Conservation (phyloP, 2,888 invertebrate species). For the Ichneumoninae sp. region DNA sequence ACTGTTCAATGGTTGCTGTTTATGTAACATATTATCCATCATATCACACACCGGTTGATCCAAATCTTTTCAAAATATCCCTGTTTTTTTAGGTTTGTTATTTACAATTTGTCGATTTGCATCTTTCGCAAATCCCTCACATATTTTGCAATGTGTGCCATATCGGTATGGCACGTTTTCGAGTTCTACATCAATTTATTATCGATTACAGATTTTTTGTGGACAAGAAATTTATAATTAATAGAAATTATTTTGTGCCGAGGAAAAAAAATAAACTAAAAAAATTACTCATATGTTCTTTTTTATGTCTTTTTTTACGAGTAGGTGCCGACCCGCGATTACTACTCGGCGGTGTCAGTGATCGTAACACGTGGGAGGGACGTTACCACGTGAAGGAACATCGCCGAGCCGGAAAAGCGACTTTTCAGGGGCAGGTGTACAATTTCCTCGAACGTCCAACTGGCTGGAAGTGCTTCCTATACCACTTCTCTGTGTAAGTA, state of each 20-base stretch:
- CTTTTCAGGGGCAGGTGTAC: constrained; percentile 92
- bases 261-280: not conserved
- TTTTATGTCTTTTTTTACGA: constrained; percentile 11
- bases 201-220: no score
- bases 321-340: constrained; percentile 80
- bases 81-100: not conserved
- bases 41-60: not conserved
- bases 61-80: not conserved
- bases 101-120: not conserved
- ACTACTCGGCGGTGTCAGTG: constrained; percentile 82
- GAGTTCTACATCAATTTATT: no score
- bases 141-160: no score
- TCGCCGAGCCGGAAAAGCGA: constrained; percentile 87
- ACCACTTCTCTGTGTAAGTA: constrained; percentile 93
- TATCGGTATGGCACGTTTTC: no score
- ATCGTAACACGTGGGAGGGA: constrained; percentile 86
- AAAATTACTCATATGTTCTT: not conserved
- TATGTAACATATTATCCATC: constrained; percentile 41
- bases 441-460: constrained; percentile 93
- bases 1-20: constrained; percentile 60
- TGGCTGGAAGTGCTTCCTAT: constrained; percentile 93
- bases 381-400: constrained; percentile 88
- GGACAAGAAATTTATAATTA: no score
- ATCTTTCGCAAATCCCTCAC: not conserved
- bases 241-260: no score